Conservation (phyloP, 2,888 invertebrate species). For the Leucoma salicis region DNA sequence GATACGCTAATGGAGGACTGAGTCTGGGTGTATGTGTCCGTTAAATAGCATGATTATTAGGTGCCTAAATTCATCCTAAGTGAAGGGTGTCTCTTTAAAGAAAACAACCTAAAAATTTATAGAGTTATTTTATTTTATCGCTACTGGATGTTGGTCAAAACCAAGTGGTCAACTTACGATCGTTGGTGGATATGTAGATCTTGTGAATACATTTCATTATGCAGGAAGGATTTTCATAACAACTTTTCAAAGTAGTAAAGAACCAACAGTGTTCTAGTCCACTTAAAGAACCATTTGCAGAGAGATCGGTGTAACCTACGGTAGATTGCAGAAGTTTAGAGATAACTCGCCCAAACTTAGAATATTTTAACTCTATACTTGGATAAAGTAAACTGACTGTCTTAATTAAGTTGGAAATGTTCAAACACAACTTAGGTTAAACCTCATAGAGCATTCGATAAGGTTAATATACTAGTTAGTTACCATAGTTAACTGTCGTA, state of each 20-base stretch:
- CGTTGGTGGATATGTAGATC: too few relatives aligned
- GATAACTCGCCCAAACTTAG: slow-evolving; percentile 76
- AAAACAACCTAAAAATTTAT: too few relatives aligned
- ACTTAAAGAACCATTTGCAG: slow-evolving; percentile 75
- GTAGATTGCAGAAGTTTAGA: slow-evolving; percentile 75
- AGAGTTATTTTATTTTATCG: too few relatives aligned
- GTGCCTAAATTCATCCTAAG: too few relatives aligned
- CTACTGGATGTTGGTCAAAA: too few relatives aligned
- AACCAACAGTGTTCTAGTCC: slow-evolving; percentile 62
- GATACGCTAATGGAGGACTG: too few relatives aligned
- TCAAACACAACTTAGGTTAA: slow-evolving; percentile 53
- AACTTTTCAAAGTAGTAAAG: slow-evolving; percentile 54
- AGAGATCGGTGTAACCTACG: slow-evolving; percentile 72
- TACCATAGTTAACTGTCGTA: too few relatives aligned
- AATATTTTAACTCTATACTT: slow-evolving; percentile 77
- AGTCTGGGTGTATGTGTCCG: too few relatives aligned
- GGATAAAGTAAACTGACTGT: slow-evolving; percentile 75
- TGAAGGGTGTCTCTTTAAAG: too few relatives aligned
- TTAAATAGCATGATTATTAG: too few relatives aligned
- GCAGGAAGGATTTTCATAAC: slow-evolving; percentile 63
- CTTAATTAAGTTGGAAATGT: slow-evolving; percentile 70
- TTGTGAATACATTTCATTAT: too few relatives aligned
- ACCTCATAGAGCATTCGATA: slow-evolving; percentile 47
- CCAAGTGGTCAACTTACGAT: too few relatives aligned
- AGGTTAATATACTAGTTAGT: slow-evolving; percentile 34